Evolutionary conservation across 2,113 vertebrate species (phyloP).

Genomic region (Phalacrocorax pelagicus): DNA sequence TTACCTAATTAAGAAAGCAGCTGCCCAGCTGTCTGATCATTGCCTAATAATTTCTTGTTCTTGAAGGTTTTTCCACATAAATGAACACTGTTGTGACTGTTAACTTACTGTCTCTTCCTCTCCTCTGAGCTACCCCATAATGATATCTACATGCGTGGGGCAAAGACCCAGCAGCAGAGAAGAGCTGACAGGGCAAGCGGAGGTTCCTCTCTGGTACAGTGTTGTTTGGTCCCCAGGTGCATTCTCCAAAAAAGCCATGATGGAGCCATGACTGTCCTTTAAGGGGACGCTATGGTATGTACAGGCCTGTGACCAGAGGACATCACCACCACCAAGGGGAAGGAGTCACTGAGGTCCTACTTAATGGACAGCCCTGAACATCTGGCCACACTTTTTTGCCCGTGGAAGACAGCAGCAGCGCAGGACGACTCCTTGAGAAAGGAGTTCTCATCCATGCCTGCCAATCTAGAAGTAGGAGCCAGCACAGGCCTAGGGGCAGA

Average conservation of each 20-base stretch:
- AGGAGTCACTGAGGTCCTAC: background rate
- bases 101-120: background rate
- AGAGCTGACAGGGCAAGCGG: background rate
- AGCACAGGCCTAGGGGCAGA: background rate
- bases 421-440: background rate
- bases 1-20: background rate
- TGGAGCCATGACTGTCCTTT: background rate
- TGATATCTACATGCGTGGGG: fast-evolving
- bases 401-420: background rate
- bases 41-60: background rate
- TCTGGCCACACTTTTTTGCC: background rate
- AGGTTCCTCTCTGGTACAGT: background rate
- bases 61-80: background rate
- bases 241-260: background rate
- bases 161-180: background rate
- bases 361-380: background rate
- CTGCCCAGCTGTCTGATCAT: background rate
- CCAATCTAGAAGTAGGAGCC: background rate
- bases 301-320: background rate
- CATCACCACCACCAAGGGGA: background rate
- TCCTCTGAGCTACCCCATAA: background rate
- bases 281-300: background rate
- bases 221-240: background rate
- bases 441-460: background rate
- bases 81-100: background rate